Percentiles rank a stretch among this genome's conserved stretches.
Conservation (phyloP, 2,113 vertebrate genomes). For the Circaetus cinerascens region DNA sequence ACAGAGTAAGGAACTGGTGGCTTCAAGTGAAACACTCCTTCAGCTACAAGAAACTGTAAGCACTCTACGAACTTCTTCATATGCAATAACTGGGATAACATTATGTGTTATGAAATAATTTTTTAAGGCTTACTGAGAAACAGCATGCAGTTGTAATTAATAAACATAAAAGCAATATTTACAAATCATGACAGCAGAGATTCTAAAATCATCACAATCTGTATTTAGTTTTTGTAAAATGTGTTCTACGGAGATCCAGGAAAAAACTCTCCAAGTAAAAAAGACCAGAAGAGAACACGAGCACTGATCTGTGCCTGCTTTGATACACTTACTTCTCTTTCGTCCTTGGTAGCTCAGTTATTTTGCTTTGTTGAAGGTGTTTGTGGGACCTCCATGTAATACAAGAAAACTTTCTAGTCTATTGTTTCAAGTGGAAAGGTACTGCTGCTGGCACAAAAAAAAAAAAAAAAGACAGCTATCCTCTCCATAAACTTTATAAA, state of each 20-base stretch:
- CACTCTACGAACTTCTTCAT: neutral
- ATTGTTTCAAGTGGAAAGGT: neutral
- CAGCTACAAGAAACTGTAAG: neutral
- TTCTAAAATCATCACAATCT: neutral
- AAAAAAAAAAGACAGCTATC: neutral
- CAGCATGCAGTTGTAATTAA: neutral
- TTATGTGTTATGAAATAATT: neutral
- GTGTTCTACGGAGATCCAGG: neutral
- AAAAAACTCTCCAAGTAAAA: neutral
- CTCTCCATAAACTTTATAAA: neutral
- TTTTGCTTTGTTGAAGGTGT: neutral
- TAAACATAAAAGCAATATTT: neutral
- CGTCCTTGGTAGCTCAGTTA: neutral
- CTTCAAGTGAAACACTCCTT: neutral
- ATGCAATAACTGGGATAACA: neutral
- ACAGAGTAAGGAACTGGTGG: neutral
- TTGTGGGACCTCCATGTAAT: neutral
- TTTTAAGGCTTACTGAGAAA: neutral
- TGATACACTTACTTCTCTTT: neutral
- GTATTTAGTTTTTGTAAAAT: neutral
- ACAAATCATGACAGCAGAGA: neutral
- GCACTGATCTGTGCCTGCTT: neutral
- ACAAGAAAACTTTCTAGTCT: neutral
- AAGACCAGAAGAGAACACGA: neutral
- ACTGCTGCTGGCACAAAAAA: neutral